Base-by-base conservation (phyloP, 2,113 vertebrate species). In the Callipepla squamata region DNA sequence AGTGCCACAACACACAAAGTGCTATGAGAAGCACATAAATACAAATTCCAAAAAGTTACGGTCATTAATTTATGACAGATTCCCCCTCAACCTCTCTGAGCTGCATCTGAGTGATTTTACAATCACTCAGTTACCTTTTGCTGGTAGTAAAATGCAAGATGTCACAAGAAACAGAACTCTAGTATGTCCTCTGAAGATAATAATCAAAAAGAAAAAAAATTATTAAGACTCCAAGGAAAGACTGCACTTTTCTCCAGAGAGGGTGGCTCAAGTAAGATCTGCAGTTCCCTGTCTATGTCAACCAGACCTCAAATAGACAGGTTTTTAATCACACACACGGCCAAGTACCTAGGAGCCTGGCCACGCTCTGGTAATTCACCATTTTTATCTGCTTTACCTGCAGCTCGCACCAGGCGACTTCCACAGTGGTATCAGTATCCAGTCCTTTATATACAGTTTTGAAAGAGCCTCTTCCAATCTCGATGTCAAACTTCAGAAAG, bases 361-460 rank as follows among this genome's bases (percentile, higher is more conserved):
- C 65, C 22, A 11, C 2, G 10, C 51, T 18, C 42, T 5, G 51
- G 6, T 14, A 92, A 78, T 32, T 83, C 48, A 18, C 36, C 0
- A 15, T 13, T 55, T 53, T 47, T 50, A 89, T 66, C 65, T 67
- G 34, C 44, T 69, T 97, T 98, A 99, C 99, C 99, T 99, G 99
- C 55, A 99, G 98, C 90, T 99, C 99, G 69, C 99, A 99, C 99
- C 99, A 99, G 23, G 99, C 99, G 22, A 99, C 99, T 89, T 99
- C 99, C 97, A 99, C 99, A 0, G 99, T 99, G 17, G 99, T 99
- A 90, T 99, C 99, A 0, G 99, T 99, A 96, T 99, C 99, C 96
- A 99, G 97, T 18, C 99, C 99, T 94, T 99, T 99, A 97, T 99
- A 99, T 34, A 99, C 99, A 0, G 99, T 99, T 98, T 99, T 99